A percentile compares a stretch with the other conserved stretches of the same genome.
These are phyloP conservation scores for Phenganax marumi DNA, from an alignment of 92 coral and sea anemone species.

Conservation along the genomic window DNA sequence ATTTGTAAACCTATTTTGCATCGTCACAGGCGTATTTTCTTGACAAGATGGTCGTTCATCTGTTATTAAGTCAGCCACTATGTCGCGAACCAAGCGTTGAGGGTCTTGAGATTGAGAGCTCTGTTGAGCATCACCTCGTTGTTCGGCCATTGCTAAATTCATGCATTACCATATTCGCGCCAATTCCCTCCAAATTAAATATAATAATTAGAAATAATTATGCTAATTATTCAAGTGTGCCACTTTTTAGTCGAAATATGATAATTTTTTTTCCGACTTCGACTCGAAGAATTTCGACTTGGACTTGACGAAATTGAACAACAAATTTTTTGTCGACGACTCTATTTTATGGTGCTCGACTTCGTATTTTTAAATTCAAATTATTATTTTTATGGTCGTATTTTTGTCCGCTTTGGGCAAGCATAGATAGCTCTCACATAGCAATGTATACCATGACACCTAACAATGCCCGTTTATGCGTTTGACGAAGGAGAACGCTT, in stretches of 20 bases:
- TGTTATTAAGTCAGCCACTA: neutral
- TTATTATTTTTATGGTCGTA: neutral
- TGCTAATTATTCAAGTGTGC: neutral
- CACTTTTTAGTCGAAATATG: conserved; percentile 9
- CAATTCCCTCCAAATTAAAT: neutral
- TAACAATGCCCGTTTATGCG: too few relatives aligned
- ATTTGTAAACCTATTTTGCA: neutral
- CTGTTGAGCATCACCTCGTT: neutral
- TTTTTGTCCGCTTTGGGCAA: conserved; percentile 32
- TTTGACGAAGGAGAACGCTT: too few relatives aligned
- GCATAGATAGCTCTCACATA: too few relatives aligned
- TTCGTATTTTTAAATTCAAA: neutral
- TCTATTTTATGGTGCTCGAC: neutral
- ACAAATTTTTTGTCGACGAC: neutral
- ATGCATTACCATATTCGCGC: neutral
- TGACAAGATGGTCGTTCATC: neutral
- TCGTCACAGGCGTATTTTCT: conserved; percentile 1
- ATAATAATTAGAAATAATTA: neutral
- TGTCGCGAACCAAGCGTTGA: conserved; percentile 22
- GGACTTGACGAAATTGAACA: neutral
- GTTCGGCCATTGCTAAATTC: neutral
- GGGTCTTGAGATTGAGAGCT: neutral
- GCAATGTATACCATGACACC: too few relatives aligned
- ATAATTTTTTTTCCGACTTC: neutral
- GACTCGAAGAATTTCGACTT: neutral